Conservation (phyloP, 2,113 vertebrate genomes). For the Aviceda subcristata region DNA sequence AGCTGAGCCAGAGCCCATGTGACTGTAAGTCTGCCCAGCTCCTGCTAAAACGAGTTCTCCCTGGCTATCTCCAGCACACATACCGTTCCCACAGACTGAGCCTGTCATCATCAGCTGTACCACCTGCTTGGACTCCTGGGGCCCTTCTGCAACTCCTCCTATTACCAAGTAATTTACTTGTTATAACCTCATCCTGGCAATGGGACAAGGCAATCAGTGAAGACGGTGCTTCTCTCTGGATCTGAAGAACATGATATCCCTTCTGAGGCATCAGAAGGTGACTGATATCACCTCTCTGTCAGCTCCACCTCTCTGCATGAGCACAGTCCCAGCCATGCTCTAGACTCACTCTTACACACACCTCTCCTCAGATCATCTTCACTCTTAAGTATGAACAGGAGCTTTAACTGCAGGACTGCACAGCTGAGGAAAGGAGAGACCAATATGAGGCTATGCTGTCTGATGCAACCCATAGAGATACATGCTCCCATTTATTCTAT, state of each 20-base stretch:
- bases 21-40: conserved; percentile 6
- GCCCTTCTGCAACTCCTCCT: conserved; percentile 19
- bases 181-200: conserved; percentile 1
- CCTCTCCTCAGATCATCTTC: not conserved
- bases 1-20: conserved; percentile 35
- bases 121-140: conserved; percentile 19
- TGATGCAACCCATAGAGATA: not conserved
- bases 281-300: not conserved
- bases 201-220: not conserved
- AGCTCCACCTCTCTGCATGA: not conserved
- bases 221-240: not conserved
- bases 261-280: not conserved
- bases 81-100: conserved; percentile 4
- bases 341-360: not conserved
- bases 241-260: not conserved
- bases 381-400: not conserved
- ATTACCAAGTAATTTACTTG: not conserved
- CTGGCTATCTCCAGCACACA: conserved; percentile 44
- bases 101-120: conserved; percentile 37
- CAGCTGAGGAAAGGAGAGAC: not conserved
- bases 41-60: conserved; percentile 40
- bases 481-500: not conserved
- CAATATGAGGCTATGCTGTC: not conserved
- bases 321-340: not conserved
- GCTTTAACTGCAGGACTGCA: not conserved